These are phyloP conservation scores for Podarcis cretensis DNA, from an alignment of 2,113 vertebrate species.

Conservation along the genomic window DNA sequence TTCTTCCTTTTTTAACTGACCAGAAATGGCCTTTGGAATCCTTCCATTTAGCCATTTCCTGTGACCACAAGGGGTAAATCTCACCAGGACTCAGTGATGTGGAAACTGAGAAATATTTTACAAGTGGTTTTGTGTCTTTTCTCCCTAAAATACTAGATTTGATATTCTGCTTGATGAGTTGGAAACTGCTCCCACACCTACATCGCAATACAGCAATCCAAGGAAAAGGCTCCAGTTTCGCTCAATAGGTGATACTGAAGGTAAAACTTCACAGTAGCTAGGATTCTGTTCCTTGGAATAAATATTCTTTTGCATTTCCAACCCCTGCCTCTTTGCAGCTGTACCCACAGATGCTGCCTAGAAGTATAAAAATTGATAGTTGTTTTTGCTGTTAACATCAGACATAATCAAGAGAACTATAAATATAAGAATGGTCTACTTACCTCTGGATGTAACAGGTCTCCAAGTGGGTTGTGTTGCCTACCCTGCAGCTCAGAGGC, in stretches of 20 bases:
- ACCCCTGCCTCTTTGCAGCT: background rate
- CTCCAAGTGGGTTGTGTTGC: too few species aligned
- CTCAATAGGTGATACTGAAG: constrained; percentile 78
- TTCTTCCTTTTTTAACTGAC: background rate
- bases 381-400: background rate
- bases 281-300: background rate
- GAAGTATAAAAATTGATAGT: background rate
- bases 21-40: background rate
- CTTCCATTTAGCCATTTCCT: background rate
- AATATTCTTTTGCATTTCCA: background rate
- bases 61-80: background rate
- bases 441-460: background rate
- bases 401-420: background rate
- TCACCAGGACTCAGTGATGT: fast-evolving
- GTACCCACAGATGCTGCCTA: background rate
- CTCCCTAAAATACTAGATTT: constrained; percentile 71
- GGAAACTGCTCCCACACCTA: constrained; percentile 73
- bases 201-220: constrained; percentile 73
- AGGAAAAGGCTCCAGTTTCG: constrained; percentile 88
- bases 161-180: constrained; percentile 82
- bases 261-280: constrained; percentile 69
- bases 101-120: background rate
- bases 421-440: background rate
- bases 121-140: constrained; percentile 36
- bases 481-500: too few species aligned